These are phyloP conservation scores for Salmo trutta DNA, from an alignment of 2,797 vertebrate species.

Conservation along the genomic window DNA sequence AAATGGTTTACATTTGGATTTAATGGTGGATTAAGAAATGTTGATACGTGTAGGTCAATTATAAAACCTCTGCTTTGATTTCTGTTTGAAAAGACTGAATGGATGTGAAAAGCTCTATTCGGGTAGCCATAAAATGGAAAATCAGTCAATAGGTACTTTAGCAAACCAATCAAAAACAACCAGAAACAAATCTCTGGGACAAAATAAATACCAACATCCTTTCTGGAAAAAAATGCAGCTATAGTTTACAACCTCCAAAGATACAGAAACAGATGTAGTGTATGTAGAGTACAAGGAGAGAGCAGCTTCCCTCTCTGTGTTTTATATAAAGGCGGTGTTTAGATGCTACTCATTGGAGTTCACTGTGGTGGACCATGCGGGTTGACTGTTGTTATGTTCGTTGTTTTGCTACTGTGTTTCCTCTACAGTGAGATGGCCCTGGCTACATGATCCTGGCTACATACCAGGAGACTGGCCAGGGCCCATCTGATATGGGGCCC, in stretches of 20 bases:
- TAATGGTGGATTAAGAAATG: not conserved
- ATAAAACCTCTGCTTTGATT: not conserved
- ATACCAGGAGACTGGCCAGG: conserved; percentile 11
- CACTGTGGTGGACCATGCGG: not conserved
- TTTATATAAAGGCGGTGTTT: not conserved
- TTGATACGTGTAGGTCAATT: not conserved
- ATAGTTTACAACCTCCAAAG: not conserved
- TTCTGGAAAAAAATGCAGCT: not conserved
- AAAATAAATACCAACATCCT: not conserved
- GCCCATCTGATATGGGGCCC: not conserved
- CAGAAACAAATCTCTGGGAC: not conserved
- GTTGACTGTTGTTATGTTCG: not conserved
- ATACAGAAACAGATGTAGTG: not conserved
- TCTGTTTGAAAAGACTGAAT: not conserved
- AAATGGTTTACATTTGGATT: not conserved
- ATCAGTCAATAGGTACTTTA: not conserved
- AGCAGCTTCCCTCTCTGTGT: not conserved
- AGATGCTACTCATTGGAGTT: not conserved
- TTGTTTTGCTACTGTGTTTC: not conserved
- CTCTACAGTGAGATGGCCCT: conserved; percentile 47
- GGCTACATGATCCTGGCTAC: conserved; percentile 11
- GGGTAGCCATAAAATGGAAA: not conserved
- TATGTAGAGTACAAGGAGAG: not conserved
- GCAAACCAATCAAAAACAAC: not conserved
- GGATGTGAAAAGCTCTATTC: not conserved